phyloP scores from a whole-genome alignment of 2,113 vertebrate species.

The Papio anubis region DNA sequence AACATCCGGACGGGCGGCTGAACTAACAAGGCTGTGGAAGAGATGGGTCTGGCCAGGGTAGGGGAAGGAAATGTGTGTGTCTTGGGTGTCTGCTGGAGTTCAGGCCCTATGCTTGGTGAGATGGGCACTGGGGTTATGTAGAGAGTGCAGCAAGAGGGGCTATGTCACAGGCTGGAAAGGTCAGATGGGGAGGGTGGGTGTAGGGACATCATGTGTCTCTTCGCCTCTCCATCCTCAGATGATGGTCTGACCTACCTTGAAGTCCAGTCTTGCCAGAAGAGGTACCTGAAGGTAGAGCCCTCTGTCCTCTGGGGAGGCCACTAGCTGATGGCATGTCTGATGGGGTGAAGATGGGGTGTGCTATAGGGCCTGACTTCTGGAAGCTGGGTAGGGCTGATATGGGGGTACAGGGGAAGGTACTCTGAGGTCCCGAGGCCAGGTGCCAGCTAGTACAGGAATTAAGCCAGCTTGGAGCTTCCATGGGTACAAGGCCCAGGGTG shows the following conservation, averaged over 20 bases:
- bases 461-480: not conserved
- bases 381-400: not conserved
- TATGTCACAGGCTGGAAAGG: not conserved
- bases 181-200: not conserved
- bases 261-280: not conserved
- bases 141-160: not conserved
- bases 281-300: not conserved
- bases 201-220: not conserved
- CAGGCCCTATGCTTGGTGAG: not conserved
- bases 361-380: not conserved
- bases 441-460: not conserved
- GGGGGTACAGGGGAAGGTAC: not conserved
- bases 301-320: not conserved
- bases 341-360: not conserved
- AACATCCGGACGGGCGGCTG: not conserved
- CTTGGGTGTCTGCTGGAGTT: not conserved
- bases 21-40: not conserved
- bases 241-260: not conserved
- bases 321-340: not conserved
- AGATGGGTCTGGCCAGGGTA: not conserved
- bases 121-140: not conserved
- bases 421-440: not conserved
- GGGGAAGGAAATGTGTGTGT: not conserved
- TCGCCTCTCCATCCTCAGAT: not conserved
- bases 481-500: not conserved